Percentiles rank a stretch among this genome's conserved stretches.
Evolutionary conservation across 2,113 vertebrate genomes (phyloP).

Genomic region (Raja brachyura): DNA sequence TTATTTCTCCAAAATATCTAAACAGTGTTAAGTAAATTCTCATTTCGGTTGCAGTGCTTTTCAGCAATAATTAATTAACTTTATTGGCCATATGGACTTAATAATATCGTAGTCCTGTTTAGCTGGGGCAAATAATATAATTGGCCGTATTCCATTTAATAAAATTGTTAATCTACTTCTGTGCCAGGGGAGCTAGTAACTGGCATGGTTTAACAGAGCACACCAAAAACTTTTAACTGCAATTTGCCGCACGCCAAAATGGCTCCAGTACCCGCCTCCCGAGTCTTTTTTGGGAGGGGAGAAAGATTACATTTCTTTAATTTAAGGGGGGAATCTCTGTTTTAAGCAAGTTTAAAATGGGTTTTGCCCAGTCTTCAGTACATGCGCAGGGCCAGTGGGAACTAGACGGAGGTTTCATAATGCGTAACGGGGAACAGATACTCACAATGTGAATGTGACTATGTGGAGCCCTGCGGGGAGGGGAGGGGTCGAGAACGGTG

Average conservation of each 20-base stretch:
- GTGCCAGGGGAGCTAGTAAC: neutral
- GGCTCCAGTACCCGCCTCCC: neutral
- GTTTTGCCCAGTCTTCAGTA: neutral
- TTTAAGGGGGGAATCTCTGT: neutral
- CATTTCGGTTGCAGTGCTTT: neutral
- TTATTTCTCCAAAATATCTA: neutral
- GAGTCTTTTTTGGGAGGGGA: neutral
- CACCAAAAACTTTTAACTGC: neutral
- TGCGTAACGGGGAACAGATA: neutral
- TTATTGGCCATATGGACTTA: neutral
- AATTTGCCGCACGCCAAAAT: neutral
- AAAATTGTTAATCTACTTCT: neutral
- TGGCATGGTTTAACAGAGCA: neutral
- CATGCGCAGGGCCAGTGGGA: neutral
- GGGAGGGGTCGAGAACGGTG: too few relatives aligned
- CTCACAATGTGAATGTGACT: too few relatives aligned
- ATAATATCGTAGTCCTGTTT: neutral
- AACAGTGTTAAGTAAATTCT: neutral
- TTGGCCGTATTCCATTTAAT: neutral
- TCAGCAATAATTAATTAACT: neutral
- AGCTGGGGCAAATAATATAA: neutral
- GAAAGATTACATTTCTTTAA: neutral
- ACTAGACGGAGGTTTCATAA: neutral
- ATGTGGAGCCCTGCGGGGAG: too few relatives aligned
- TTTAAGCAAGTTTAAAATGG: neutral